A percentile compares a stretch with the other conserved stretches of the same genome.
phyloP scores from a whole-genome alignment of 2,797 vertebrate genomes.

The Nannoperca obscura region DNA sequence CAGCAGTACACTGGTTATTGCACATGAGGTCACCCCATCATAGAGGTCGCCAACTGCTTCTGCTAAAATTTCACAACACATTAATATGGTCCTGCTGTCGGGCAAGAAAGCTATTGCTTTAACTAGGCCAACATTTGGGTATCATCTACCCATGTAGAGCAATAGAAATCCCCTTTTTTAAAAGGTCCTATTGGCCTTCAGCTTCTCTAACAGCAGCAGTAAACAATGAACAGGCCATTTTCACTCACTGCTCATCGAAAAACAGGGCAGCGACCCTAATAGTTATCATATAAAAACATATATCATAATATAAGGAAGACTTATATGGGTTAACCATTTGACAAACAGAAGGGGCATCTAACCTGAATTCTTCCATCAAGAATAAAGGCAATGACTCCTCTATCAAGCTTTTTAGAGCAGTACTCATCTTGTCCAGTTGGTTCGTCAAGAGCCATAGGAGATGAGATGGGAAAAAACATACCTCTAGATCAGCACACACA shows the following conservation, averaged over 20 bases:
- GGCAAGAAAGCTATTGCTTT: constrained; percentile 8
- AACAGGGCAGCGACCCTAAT: not conserved
- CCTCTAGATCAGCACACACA: constrained; percentile 13
- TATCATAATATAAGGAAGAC: not conserved
- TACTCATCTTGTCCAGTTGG: not conserved
- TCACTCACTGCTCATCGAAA: not conserved
- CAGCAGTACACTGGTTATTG: not conserved
- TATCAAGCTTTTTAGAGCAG: constrained; percentile 16
- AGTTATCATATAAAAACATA: constrained; percentile 1
- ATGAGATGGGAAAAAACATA: constrained; percentile 26
- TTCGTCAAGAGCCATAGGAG: not conserved
- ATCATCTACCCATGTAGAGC: not conserved
- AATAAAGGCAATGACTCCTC: not conserved
- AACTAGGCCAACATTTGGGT: not conserved
- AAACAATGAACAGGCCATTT: not conserved
- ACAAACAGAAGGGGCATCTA: not conserved
- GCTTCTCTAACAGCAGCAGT: not conserved
- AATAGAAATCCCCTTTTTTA: not conserved
- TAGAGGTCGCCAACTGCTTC: constrained; percentile 28
- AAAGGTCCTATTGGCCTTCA: not conserved
- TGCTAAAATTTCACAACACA: constrained; percentile 58
- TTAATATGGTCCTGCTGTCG: constrained; percentile 36
- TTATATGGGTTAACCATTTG: not conserved
- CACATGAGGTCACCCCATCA: constrained; percentile 29
- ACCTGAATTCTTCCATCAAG: constrained; percentile 1